These are phyloP conservation scores for Pavo muticus DNA, from an alignment of 2,113 vertebrate species.

Conservation along the genomic window DNA sequence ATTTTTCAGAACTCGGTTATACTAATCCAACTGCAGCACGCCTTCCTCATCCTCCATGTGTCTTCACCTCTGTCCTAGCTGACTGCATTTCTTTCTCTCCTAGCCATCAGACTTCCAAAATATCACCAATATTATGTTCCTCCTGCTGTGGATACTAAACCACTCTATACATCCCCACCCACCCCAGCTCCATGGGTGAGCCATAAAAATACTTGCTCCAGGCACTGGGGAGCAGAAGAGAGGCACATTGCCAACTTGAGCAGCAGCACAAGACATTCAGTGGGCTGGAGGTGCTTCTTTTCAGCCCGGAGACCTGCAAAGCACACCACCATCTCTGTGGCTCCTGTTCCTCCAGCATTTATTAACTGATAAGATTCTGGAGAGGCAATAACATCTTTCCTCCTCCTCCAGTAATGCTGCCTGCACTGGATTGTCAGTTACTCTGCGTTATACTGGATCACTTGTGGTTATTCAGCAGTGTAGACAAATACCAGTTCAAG, in stretches of 20 bases:
- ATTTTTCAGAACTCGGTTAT: background rate
- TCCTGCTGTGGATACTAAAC: background rate
- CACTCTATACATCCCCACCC: background rate
- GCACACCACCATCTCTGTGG: background rate
- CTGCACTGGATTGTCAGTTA: background rate
- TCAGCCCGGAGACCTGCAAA: background rate
- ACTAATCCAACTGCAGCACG: background rate
- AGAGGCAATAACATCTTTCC: background rate
- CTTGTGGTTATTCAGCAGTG: conserved; percentile 19
- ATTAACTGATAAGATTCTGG: background rate
- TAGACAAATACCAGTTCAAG: conserved; percentile 39
- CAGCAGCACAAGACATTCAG: background rate
- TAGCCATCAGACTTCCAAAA: background rate
- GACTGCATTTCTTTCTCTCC: background rate
- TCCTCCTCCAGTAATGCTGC: background rate
- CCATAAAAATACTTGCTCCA: background rate
- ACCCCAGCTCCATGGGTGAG: background rate
- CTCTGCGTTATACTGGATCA: background rate
- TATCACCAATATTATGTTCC: background rate
- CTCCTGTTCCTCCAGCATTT: background rate
- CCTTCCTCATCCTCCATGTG: accelerated
- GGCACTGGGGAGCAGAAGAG: background rate
- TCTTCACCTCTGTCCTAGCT: background rate
- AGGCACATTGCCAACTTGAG: background rate
- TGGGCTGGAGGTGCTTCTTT: background rate